Conservation (phyloP, 2,113 vertebrate species). For the Zosterops lateralis region DNA sequence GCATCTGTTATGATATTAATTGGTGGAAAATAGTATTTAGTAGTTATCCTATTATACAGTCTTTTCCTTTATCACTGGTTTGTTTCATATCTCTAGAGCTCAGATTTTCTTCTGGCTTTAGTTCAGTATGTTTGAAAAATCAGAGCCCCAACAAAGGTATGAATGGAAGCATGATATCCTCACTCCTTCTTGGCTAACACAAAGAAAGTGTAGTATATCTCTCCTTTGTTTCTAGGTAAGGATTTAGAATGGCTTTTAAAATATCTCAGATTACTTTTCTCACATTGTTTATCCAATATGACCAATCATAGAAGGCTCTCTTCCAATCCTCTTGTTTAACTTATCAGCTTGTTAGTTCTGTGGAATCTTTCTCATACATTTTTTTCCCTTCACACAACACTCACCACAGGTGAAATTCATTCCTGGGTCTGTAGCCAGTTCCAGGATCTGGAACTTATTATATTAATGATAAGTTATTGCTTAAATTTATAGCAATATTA, state of each 20-base stretch:
- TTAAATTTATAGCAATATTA: constrained; percentile 7
- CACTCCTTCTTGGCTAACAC: constrained; percentile 24
- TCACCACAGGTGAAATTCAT: constrained; percentile 45
- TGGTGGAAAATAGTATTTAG: constrained; percentile 41
- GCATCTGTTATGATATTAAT: constrained; percentile 37
- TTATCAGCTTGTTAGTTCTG: constrained; percentile 34
- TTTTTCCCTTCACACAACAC: constrained; percentile 32
- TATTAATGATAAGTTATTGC: neutral
- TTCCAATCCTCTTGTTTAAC: constrained; percentile 43
- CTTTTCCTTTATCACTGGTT: constrained; percentile 13
- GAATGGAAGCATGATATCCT: constrained; percentile 36
- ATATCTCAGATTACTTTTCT: constrained; percentile 50
- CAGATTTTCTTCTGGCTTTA: constrained; percentile 48
- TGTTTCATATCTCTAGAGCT: constrained; percentile 43
- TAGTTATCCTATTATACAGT: constrained; percentile 40
- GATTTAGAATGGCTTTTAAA: constrained; percentile 58
- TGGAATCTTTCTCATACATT: constrained; percentile 41
- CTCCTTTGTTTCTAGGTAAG: constrained; percentile 49
- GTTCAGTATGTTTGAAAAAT: constrained; percentile 45
- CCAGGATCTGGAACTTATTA: neutral
- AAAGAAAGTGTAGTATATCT: constrained; percentile 15
- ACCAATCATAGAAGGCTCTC: constrained; percentile 42
- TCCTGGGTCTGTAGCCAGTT: neutral
- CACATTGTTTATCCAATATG: constrained; percentile 38
- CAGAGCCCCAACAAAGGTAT: constrained; percentile 26